Evolutionary conservation across 2,113 vertebrate genomes (phyloP).

Genomic region (Rutilus rutilus): DNA sequence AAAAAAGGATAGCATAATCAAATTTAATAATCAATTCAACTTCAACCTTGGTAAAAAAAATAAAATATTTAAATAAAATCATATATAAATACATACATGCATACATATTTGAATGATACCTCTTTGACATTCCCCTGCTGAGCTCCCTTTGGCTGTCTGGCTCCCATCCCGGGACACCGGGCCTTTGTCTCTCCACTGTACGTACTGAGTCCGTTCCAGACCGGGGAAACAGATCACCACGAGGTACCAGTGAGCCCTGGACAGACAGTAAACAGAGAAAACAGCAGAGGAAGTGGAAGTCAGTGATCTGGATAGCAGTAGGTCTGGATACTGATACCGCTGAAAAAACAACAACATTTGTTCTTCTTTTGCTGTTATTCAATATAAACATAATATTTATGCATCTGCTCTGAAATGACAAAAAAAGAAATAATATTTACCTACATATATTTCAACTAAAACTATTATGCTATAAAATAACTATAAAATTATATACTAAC

Average conservation of each 20-base stretch:
- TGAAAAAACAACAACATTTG: neutral
- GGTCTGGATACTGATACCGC: neutral
- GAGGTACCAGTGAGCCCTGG: conserved; percentile 92
- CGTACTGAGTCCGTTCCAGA: conserved; percentile 78
- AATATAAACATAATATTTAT: no score
- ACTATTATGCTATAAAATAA: no score
- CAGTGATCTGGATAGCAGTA: conserved; percentile 3
- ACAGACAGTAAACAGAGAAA: neutral
- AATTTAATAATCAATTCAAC: no score
- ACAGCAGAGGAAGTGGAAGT: neutral
- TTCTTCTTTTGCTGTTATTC: no score
- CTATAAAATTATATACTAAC: no score
- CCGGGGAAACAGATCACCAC: conserved; percentile 93
- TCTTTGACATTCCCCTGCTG: conserved; percentile 37
- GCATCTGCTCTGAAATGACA: neutral
- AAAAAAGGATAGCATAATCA: no score
- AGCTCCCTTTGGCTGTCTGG: neutral
- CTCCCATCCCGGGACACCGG: conserved; percentile 40
- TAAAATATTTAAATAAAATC: no score
- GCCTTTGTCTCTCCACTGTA: conserved; percentile 65
- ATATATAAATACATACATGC: neutral
- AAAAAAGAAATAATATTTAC: neutral
- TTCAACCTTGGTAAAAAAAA: no score
- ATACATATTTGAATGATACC: conserved; percentile 15
- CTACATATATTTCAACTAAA: no score